Percentiles rank a stretch among this genome's conserved stretches.
phyloP scores from a whole-genome alignment of 2,113 vertebrate species.

The Emydocephalus ijimae region DNA sequence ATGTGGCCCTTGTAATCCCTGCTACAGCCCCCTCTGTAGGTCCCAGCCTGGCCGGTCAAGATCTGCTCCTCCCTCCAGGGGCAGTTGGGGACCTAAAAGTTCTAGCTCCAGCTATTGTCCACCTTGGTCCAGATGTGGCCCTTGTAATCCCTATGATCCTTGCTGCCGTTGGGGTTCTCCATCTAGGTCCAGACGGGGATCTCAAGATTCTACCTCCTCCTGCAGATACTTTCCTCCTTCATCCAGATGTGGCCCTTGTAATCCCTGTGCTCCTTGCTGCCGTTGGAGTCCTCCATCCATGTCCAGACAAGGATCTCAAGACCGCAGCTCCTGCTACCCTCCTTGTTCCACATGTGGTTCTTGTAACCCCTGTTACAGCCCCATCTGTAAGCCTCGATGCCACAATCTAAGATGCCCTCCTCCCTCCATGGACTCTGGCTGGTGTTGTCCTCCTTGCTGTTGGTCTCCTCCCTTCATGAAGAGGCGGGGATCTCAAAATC shows the following conservation, averaged over 20 bases:
- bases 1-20: not conserved
- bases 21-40: not conserved
- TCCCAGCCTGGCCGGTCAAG: not conserved
- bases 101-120: not conserved
- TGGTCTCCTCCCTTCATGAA: not conserved
- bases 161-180: not conserved
- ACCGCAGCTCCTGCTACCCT: rapidly evolving
- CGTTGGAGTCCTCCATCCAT: too few species aligned
- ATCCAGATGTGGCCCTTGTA: rapidly evolving
- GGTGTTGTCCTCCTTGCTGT: not conserved
- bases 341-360: not conserved
- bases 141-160: not conserved
- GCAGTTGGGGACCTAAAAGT: not conserved
- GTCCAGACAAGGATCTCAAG: not conserved
- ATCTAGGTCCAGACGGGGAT: not conserved
- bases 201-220: not conserved
- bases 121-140: not conserved
- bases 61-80: not conserved
- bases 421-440: not conserved
- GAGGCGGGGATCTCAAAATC: not conserved
- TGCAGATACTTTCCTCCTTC: not conserved
- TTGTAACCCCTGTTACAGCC: not conserved
- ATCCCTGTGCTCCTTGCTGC: rapidly evolving
- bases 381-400: not conserved
- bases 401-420: too few species aligned